A percentile compares a stretch with the other conserved stretches of the same genome.
These are phyloP conservation scores for Aramus guarauna DNA, from an alignment of 2,113 vertebrate species.

Conservation along the genomic window DNA sequence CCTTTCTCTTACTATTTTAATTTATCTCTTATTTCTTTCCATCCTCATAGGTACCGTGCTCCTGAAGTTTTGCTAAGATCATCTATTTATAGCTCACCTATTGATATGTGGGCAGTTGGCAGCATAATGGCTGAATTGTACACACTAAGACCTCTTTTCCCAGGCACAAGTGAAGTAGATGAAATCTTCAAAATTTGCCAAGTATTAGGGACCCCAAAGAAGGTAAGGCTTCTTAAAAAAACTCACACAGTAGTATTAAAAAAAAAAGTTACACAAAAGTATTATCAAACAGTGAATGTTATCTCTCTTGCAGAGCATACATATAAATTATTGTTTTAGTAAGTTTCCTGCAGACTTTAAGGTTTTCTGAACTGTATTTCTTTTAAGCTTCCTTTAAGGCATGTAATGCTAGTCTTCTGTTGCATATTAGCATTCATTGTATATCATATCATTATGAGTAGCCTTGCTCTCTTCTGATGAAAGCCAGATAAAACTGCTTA, in stretches of 20 bases:
- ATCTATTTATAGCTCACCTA: slow-evolving; percentile 90
- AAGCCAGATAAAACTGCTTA: background rate
- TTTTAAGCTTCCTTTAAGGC: background rate
- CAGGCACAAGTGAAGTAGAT: slow-evolving; percentile 97
- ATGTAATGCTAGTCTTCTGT: background rate
- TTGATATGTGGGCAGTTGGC: slow-evolving; percentile 96
- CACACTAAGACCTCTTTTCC: slow-evolving; percentile 93
- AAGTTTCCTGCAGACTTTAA: background rate
- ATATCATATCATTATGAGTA: background rate
- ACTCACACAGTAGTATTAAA: background rate
- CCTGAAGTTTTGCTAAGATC: slow-evolving; percentile 95
- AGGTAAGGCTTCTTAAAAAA: slow-evolving; percentile 72
- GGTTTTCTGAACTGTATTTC: background rate
- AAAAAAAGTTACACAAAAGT: background rate
- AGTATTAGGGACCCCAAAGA: slow-evolving; percentile 95
- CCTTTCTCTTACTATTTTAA: background rate
- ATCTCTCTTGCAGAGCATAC: background rate
- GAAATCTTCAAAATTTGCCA: slow-evolving; percentile 99
- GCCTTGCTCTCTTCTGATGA: background rate
- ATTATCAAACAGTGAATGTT: background rate
- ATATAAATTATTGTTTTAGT: background rate
- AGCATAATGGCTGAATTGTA: slow-evolving; percentile 98
- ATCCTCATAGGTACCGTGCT: slow-evolving; percentile 87
- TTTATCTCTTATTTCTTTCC: background rate
- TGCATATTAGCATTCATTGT: background rate